These are phyloP conservation scores for Papilio elwesi DNA, from an alignment of 2,888 invertebrate genomes.

Conservation along the genomic window DNA sequence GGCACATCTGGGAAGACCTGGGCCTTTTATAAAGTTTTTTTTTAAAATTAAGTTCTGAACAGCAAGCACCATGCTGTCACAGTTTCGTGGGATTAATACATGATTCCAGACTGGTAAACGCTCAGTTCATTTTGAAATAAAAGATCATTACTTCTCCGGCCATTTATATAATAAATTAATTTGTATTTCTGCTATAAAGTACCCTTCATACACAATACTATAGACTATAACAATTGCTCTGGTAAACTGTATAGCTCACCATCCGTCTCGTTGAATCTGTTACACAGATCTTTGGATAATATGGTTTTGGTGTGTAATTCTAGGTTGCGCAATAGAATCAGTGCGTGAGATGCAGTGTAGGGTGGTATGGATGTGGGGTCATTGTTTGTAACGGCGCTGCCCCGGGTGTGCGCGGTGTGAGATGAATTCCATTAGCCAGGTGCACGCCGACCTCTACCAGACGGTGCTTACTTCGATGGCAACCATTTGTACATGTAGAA, in stretches of 20 bases:
- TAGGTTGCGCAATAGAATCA: slow-evolving; percentile 64
- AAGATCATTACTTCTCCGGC: neutral
- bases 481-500: neutral
- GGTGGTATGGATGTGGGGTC: slow-evolving; percentile 63
- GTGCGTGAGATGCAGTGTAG: slow-evolving; percentile 48
- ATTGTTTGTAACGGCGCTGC: slow-evolving; percentile 73
- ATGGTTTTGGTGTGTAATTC: slow-evolving; percentile 54
- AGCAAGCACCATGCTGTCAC: too few relatives aligned
- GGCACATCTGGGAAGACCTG: too few relatives aligned
- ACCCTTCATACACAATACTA: slow-evolving; percentile 1
- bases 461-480: slow-evolving; percentile 59
- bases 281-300: slow-evolving; percentile 55
- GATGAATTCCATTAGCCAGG: slow-evolving; percentile 73
- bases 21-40: too few relatives aligned
- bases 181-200: too few relatives aligned
- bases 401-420: slow-evolving; percentile 64
- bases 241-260: neutral
- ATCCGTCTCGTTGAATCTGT: slow-evolving; percentile 18
- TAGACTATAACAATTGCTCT: neutral
- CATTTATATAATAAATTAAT: too few relatives aligned
- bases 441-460: slow-evolving; percentile 49
- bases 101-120: too few relatives aligned
- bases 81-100: too few relatives aligned
- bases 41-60: too few relatives aligned
- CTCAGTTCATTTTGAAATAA: neutral